phyloP scores from a whole-genome alignment of 2,888 invertebrate genomes.

The Polylopha cassiicola region DNA sequence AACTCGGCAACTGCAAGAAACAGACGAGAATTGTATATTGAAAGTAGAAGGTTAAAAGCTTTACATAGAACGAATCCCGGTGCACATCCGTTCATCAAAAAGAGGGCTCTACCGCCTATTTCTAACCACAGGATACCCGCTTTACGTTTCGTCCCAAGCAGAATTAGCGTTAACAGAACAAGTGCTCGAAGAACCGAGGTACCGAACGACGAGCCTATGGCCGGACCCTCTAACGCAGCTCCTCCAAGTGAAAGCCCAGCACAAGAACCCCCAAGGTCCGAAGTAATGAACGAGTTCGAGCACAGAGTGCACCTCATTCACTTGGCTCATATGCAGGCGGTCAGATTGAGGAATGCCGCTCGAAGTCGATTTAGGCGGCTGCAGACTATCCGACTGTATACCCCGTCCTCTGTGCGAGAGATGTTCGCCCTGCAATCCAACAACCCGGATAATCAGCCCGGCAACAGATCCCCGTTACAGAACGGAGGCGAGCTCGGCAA shows the following conservation, averaged over 20 bases:
- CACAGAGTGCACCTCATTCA: constrained; percentile 61
- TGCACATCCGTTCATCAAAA: constrained; percentile 57
- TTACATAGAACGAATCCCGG: constrained; percentile 62
- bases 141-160: constrained; percentile 47
- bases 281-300: constrained; percentile 51
- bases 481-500: constrained; percentile 33
- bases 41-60: constrained; percentile 59
- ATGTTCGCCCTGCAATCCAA: constrained; percentile 55
- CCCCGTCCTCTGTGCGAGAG: constrained; percentile 63
- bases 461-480: constrained; percentile 34
- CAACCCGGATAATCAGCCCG: constrained; percentile 39
- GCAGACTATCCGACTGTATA: constrained; percentile 63
- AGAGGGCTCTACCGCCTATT: constrained; percentile 51
- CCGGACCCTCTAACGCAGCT: constrained; percentile 49
- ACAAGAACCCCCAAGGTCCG: constrained; percentile 37
- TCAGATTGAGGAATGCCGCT: constrained; percentile 58
- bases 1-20: constrained; percentile 58
- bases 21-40: constrained; percentile 59
- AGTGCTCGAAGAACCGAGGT: constrained; percentile 32
- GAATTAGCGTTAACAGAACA: constrained; percentile 29
- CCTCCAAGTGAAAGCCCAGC: constrained; percentile 29
- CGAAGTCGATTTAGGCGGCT: constrained; percentile 58
- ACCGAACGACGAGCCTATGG: constrained; percentile 46
- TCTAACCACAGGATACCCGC: constrained; percentile 59
- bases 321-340: constrained; percentile 63